Evolutionary conservation across 2,888 invertebrate species (phyloP), one percentile per base, ranked within the genome.

Genomic region (Allolobophora icterica): DNA sequence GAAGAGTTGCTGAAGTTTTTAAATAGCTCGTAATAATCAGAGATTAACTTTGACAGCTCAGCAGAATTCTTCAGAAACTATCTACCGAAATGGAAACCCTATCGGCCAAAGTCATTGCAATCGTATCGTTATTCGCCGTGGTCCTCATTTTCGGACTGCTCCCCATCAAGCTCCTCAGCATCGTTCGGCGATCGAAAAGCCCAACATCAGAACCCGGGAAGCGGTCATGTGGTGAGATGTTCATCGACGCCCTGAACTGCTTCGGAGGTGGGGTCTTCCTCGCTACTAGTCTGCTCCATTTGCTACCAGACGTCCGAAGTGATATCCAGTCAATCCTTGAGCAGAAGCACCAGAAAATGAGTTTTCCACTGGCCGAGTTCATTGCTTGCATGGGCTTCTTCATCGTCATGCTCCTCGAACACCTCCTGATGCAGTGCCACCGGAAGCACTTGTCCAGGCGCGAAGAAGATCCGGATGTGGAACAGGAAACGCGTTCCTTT

Each of bases 191-290:
- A 17, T 30, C 89, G 17, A 40, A 24, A 8, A 15, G 15, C 40
- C 24, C 21, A 35, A 40, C 24, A 40, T 8, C 42, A 34, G 33
- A 34, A 38, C 34, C 71, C 35, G 34, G 38, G 38, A 33, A n/a
- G 34, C n/a, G 40, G 87, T 3, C 42, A 24, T 24, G 19, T 13
- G 42, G 35, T 58, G 42, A 87, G 40, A 30, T 40, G 40, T 24
- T 87, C 52, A 6, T 92, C 87, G 89, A 91, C 33, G 38, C 34
- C 2, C 90, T 92, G 35, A 92, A 92, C 92, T 95, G 95, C 91
- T 93, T 95, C 89, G 94, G 95, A 33, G 95, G 95, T 21, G 96
- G 96, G 8, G 94, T 95, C 21, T 95, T 95, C 92, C 93, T 96
- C 21, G 95, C 94, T 0, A 95, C 95, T 90, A 95, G 94, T 91